These are phyloP conservation scores for Leptoteleia sp. DNA, from an alignment of 1,140 invertebrate species.

Conservation along the genomic window DNA sequence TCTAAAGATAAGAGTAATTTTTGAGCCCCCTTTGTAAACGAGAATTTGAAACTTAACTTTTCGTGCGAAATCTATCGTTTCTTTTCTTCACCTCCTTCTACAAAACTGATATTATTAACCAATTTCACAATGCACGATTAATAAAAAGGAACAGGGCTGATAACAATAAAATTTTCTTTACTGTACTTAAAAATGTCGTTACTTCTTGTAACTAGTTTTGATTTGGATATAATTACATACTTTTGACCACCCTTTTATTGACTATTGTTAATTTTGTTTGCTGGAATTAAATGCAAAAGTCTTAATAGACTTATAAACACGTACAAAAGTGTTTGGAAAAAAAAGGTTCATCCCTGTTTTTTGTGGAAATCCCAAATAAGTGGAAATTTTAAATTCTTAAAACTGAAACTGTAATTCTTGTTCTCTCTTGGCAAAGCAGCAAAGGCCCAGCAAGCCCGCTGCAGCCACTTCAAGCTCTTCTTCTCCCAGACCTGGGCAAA, in stretches of 20 bases:
- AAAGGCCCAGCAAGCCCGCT: conserved; percentile 83
- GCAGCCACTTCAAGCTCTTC: conserved; percentile 81
- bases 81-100: conserved; percentile 42
- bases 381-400: conserved; percentile 38
- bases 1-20: not conserved
- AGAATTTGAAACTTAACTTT: conserved; percentile 8
- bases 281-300: too few species aligned
- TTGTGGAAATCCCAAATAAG: conserved; percentile 9
- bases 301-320: too few species aligned
- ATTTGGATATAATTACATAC: too few species aligned
- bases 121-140: conserved; percentile 58
- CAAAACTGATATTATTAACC: conserved; percentile 54
- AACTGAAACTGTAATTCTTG: conserved; percentile 79
- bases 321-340: too few species aligned
- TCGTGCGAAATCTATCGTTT: conserved; percentile 39
- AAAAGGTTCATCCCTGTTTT: conserved; percentile 17
- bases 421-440: conserved; percentile 80
- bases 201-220: not conserved
- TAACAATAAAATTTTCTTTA: conserved; percentile 3
- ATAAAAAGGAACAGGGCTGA: conserved; percentile 46
- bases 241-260: too few species aligned
- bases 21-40: not conserved
- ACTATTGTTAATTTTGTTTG: too few species aligned
- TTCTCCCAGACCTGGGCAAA: conserved; percentile 82
- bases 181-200: not conserved